Evolutionary conservation across 2,888 invertebrate genomes (phyloP), one percentile per base, ranked within the genome.

Genomic region (Xanthorhoe designata): DNA sequence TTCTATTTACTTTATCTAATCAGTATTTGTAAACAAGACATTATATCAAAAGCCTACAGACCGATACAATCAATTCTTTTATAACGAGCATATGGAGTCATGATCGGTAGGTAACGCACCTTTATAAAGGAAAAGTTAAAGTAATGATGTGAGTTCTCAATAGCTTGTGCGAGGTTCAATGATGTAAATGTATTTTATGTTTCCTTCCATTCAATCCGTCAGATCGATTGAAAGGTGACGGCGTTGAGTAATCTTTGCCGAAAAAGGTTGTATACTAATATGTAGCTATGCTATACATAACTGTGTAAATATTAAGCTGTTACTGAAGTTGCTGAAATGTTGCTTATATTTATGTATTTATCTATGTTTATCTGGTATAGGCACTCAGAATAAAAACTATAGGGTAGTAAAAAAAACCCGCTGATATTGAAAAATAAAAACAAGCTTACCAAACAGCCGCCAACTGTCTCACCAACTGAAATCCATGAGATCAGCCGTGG

Each of bases 401-500:
- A 24, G 24, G 24, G 24, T 24, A 24, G 4, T 24, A 24, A 24
- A 17, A 17, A 47, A 15, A 45, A 15, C 15, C 4, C 13, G 24
- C 19, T 18, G 19, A 1, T 24, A 42, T 4, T 3, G 13, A 29
- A 18, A 17, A 29, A 45, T 8, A 13, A 61, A 71, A 60, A 68
- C 51, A 50, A 68, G 49, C 68, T 71, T 72, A 74, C 76, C 78
- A 55, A 65, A 72, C 66, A 73, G 74, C 47, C 78, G 77, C 75
- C 76, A 77, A 77, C 66, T 81, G 80, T 83, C 78, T 82, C 82
- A 80, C 74, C 71, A 82, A 85, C 76, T 79, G 75, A 79, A 87
- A 88, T 87, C 85, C 87, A 82, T 83, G 69, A 74, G 64, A 69
- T 87, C 81, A 91, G 74, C 86, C 86, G 78, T 92, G 92, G 70